Evolutionary conservation across 2,113 vertebrate species (phyloP), one percentile per base, ranked within the genome.

Genomic region (Tenrec ecaudatus): DNA sequence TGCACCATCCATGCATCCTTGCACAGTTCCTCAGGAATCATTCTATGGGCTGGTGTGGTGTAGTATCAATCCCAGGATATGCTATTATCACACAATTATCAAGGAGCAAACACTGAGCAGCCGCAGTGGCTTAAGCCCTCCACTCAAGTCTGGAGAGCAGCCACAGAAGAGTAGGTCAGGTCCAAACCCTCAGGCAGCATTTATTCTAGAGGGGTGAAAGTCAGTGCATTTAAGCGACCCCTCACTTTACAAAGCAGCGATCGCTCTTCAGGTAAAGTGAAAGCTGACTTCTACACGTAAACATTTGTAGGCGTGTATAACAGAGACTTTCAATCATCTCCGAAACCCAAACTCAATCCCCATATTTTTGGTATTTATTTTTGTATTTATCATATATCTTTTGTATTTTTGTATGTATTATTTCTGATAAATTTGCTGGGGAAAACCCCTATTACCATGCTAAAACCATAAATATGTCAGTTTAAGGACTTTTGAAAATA

Each of bases 81-180:
- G 66, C 0, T 43, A 12, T 57, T 82, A 82, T 38, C 29, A 53
- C 47, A 53, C 47, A 43, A 75, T 62, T 76, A 78, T 83, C 71
- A 86, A 12, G 86, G 73, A 83, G 60, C 36, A 89, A 89, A 89
- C 31, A 93, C 36, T 23, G 27, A 53, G n/a, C 7, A 68, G 47
- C 43, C 81, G 10, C 53, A 76, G 53, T 83, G 77, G 82, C 16
- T 60, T 19, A 75, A 31, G 60, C 22, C 36, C 57, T 78, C 0
- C 15, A 20, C 82, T n/a, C 2, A 83, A 33, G 29, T 86, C 33
- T 17, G 19, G 47, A 92, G 29, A 57, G 66, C 1, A 93, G 3
- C 12, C 33, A 90, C 31, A 77, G 64, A 79, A 0, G 36, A 92
- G 57, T 53, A 53, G 11, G 47, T 33, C 71, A 64, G n/a, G 62